A percentile compares a stretch with the other conserved stretches of the same genome.
phyloP scores from a whole-genome alignment of 2,113 vertebrate species.

The Pampusana beccarii region DNA sequence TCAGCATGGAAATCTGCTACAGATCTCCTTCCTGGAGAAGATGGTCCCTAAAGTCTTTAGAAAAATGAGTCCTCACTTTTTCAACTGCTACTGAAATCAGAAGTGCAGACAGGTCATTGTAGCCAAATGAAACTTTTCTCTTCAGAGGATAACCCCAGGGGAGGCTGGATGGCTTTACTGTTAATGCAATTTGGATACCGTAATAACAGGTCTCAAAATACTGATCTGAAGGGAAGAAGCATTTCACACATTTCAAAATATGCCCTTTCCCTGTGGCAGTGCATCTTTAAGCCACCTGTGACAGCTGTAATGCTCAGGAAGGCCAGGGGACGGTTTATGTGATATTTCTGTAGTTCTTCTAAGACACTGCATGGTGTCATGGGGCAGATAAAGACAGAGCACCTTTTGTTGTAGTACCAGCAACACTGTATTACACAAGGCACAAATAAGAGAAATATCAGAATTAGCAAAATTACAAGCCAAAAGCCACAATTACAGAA shows the following conservation, averaged over 20 bases:
- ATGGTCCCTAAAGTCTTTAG: not conserved
- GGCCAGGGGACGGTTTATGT: not conserved
- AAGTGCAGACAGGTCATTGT: not conserved
- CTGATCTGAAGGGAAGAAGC: not conserved
- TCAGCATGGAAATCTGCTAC: not conserved
- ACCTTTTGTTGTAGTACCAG: not conserved
- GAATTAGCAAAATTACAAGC: not conserved
- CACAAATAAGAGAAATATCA: not conserved
- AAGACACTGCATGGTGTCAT: rapidly evolving
- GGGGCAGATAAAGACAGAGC: not conserved
- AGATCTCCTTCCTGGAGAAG: not conserved
- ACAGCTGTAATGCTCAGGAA: not conserved
- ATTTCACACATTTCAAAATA: not conserved
- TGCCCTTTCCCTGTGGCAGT: not conserved
- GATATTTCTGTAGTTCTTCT: not conserved
- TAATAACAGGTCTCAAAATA: not conserved
- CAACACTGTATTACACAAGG: not conserved
- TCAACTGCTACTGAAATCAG: not conserved
- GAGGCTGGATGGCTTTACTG: not conserved
- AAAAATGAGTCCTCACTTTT: not conserved
- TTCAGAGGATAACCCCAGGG: not conserved
- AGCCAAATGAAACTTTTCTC: not conserved
- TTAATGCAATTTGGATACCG: not conserved
- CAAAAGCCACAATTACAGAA: not conserved
- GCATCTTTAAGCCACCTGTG: not conserved